These are phyloP conservation scores for Anthopleura sola DNA, from an alignment of 64 coral and sea anemone species.

Conservation along the genomic window DNA sequence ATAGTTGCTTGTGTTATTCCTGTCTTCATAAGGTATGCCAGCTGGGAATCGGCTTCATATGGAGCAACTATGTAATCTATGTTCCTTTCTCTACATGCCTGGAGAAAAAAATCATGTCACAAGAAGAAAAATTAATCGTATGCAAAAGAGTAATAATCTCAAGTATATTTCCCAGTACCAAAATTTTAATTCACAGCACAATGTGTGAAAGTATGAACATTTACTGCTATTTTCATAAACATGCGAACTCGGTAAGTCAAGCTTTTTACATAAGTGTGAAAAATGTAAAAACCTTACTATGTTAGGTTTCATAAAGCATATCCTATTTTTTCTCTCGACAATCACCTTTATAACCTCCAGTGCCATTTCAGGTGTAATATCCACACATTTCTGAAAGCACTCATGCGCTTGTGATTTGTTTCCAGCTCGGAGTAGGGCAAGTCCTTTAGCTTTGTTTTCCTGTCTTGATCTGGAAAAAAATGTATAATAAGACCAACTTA, in stretches of 20 bases:
- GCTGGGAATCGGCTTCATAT: conserved; percentile 93
- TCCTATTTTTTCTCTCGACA: neutral
- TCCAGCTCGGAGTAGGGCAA: conserved; percentile 89
- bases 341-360: conserved; percentile 89
- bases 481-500: neutral
- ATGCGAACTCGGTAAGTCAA: too few species aligned
- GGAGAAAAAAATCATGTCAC: neutral
- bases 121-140: neutral
- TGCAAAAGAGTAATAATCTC: neutral
- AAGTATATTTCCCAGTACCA: neutral
- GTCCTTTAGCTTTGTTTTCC: conserved; percentile 96
- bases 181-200: too few species aligned
- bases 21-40: conserved; percentile 85
- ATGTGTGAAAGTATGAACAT: too few species aligned
- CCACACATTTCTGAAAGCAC: conserved; percentile 94
- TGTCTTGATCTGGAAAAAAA: conserved; percentile 57
- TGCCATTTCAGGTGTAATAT: conserved; percentile 95
- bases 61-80: conserved; percentile 96
- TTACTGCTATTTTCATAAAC: too few species aligned
- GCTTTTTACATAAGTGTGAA: too few species aligned
- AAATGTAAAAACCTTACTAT: too few species aligned
- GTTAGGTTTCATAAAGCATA: neutral
- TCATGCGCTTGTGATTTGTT: conserved; percentile 80
- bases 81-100: conserved; percentile 84
- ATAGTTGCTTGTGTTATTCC: conserved; percentile 66